Conservation (phyloP, 2,113 vertebrate species). For the Progne subis region DNA sequence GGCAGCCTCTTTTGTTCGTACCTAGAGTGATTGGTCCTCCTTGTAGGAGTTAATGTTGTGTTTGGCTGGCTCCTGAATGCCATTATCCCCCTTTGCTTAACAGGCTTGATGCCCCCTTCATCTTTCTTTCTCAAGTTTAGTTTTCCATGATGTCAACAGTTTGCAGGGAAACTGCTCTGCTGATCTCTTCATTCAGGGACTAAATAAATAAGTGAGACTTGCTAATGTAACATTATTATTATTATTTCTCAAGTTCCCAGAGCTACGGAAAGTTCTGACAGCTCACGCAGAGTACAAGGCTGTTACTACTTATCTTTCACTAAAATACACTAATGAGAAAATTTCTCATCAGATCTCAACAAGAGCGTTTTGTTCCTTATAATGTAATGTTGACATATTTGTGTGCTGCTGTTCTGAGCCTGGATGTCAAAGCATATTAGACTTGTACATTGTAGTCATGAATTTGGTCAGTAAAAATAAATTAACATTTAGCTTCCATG, state of each 20-base stretch:
- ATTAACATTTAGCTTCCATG: background rate
- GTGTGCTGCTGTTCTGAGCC: slow-evolving; percentile 15
- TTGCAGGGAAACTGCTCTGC: background rate
- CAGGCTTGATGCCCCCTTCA: background rate
- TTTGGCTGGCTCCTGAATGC: background rate
- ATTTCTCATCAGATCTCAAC: slow-evolving; percentile 35
- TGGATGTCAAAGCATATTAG: slow-evolving; percentile 34
- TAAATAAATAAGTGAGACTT: background rate
- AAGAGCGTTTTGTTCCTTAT: slow-evolving; percentile 36
- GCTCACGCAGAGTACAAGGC: slow-evolving; percentile 28
- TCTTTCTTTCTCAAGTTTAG: background rate
- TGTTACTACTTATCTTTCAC: slow-evolving; percentile 30
- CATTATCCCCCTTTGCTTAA: background rate
- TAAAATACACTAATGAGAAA: slow-evolving; percentile 49
- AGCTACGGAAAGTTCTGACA: slow-evolving; percentile 30
- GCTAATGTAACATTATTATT: background rate
- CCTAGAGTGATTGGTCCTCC: background rate
- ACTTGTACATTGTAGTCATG: background rate
- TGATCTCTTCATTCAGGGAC: background rate
- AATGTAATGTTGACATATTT: slow-evolving; percentile 44
- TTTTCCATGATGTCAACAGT: slow-evolving; percentile 1
- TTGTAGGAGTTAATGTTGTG: background rate
- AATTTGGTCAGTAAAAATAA: background rate
- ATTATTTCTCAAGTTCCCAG: background rate
- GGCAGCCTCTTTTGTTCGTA: background rate